These are phyloP conservation scores for Raphicerus campestris DNA, from an alignment of 2,113 vertebrate genomes.

Conservation along the genomic window DNA sequence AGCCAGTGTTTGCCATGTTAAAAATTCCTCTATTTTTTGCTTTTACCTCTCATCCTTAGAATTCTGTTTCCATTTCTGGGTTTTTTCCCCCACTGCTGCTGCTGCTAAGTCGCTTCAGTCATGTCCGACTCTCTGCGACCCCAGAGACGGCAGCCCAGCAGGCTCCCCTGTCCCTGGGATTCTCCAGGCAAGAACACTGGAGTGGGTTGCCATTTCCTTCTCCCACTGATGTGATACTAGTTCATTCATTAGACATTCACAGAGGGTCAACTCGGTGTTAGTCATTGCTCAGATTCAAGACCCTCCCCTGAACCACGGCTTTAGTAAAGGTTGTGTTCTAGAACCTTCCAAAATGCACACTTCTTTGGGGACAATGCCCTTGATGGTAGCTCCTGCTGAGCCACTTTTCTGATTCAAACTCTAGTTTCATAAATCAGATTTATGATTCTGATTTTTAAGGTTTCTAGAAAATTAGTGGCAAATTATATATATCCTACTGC, in stretches of 20 bases:
- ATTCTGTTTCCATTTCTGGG: neutral
- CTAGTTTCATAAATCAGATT: slow-evolving; percentile 6
- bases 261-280: neutral
- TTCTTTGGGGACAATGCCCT: neutral
- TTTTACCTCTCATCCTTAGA: neutral
- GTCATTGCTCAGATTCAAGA: neutral
- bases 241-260: neutral
- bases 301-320: neutral
- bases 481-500: neutral
- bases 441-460: neutral
- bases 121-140: too few species aligned
- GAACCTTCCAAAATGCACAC: neutral
- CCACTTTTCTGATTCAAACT: neutral
- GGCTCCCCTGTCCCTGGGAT: too few species aligned
- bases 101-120: too few species aligned
- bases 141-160: too few species aligned
- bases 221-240: neutral
- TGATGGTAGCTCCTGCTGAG: neutral
- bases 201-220: too few species aligned
- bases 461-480: slow-evolving; percentile 4
- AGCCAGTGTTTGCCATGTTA: neutral
- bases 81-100: neutral
- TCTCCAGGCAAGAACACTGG: too few species aligned
- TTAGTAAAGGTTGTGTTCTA: neutral
- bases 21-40: neutral